These are phyloP conservation scores for Gonioctena quinquepunctata DNA, from an alignment of 1,140 invertebrate genomes.

Conservation along the genomic window DNA sequence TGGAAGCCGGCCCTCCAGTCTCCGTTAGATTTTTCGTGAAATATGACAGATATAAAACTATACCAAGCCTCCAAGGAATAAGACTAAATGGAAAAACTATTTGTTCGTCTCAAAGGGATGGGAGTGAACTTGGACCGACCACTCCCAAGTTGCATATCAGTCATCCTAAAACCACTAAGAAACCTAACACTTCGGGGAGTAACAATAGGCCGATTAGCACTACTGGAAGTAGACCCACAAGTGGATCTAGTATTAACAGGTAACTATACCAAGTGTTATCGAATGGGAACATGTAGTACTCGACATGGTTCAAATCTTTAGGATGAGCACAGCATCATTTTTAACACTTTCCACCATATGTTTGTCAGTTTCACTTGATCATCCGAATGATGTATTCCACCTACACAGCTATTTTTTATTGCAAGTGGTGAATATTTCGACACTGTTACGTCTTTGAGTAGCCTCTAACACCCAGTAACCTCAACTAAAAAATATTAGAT, in stretches of 20 bases:
- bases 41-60: slow-evolving; percentile 31
- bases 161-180: slow-evolving; percentile 6
- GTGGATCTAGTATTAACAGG: not conserved
- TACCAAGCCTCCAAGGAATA: slow-evolving; percentile 37
- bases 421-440: too few relatives aligned
- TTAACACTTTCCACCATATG: too few relatives aligned
- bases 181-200: not conserved
- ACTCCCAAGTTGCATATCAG: slow-evolving; percentile 23
- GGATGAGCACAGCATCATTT: too few relatives aligned
- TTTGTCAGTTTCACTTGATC: too few relatives aligned
- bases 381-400: too few relatives aligned
- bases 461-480: too few relatives aligned
- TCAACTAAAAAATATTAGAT: too few relatives aligned
- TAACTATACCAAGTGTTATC: too few relatives aligned
- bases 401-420: too few relatives aligned
- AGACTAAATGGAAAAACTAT: slow-evolving; percentile 40
- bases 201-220: not conserved
- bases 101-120: slow-evolving; percentile 10
- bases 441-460: too few relatives aligned
- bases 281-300: too few relatives aligned
- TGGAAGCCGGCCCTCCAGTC: slow-evolving; percentile 36
- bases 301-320: too few relatives aligned
- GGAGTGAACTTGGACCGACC: not conserved
- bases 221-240: not conserved
- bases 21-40: slow-evolving; percentile 42